Base-by-base conservation (phyloP, 2,797 vertebrate species). In the Sandelia bainsii region DNA sequence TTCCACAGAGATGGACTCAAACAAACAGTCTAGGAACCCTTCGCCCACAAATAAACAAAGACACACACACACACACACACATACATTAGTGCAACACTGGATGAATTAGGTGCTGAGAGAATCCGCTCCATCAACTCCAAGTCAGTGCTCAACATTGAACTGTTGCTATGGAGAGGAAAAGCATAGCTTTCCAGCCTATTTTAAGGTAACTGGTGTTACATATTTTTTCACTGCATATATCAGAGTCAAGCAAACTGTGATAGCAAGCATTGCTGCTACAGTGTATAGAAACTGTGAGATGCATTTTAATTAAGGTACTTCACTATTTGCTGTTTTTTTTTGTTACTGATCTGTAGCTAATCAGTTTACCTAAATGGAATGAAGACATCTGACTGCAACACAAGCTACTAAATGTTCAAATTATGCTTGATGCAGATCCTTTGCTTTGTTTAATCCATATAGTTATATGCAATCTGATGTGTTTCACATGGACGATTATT, bases 151-250 rank as follows among this genome's bases (percentile, higher is more conserved):
- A 66, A 81, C 62, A 61, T 57, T 49, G 59, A 81, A 68, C 87
- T 85, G 90, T 91, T 91, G 89, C 89, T 89, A 92, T 91, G 91
- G 91, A 85, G 88, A 91, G 77, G 81, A 78, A 86, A 87, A 87
- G 63, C 74, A 81, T 57, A 57, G 83, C 72, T 83, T 83, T 87
- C 77, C 65, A 69, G 81, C 81, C 91, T 91, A 91, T 92, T 92
- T 91, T 83, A 85, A 81, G 87, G 78, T 32, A 79, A 82, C 69
- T 63, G 39, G 60, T 79, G 79, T 79, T 80, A 63, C 69, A 72
- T 83, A 3, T 61, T 61, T 3, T 57, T 10, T 45, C 56, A 32
- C 62, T 49, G 80, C 76, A 83, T 80, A 71, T 53, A 84, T 90
- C 72, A 88, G 80, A 88, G 65, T 79, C 72, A 87, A 75, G 73